A percentile compares a stretch with the other conserved stretches of the same genome.
These are phyloP conservation scores for Diorhabda carinulata DNA, from an alignment of 1,140 invertebrate genomes.

Conservation along the genomic window DNA sequence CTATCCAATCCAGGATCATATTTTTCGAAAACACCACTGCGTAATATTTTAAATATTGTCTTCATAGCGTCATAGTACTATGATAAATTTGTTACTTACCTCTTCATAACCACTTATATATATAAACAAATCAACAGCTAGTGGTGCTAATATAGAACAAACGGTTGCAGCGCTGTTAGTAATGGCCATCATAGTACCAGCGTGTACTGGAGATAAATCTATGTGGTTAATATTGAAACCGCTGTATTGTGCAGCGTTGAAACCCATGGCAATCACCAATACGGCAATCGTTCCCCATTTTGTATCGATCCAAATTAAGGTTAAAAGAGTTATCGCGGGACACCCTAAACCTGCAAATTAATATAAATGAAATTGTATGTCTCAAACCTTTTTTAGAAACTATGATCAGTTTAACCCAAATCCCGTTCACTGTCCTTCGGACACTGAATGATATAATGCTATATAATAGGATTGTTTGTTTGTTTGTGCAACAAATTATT, in stretches of 20 bases:
- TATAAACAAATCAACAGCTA: slow-evolving; percentile 26
- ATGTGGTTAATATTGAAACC: slow-evolving; percentile 65
- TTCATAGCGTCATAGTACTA: too few relatives aligned
- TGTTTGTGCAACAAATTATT: too few relatives aligned
- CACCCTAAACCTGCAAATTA: slow-evolving; percentile 51
- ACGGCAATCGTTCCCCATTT: slow-evolving; percentile 54
- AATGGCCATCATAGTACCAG: slow-evolving; percentile 67
- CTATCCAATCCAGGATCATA: too few relatives aligned
- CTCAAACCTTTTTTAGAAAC: background rate
- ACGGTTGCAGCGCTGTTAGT: slow-evolving; percentile 69
- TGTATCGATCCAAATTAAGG: slow-evolving; percentile 53
- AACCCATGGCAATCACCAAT: slow-evolving; percentile 63
- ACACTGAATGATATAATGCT: too few relatives aligned
- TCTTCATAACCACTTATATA: slow-evolving; percentile 10
- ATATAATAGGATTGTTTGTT: too few relatives aligned
- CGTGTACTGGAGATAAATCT: slow-evolving; percentile 66
- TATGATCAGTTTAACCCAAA: too few relatives aligned
- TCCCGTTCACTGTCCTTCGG: too few relatives aligned
- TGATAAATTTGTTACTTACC: background rate
- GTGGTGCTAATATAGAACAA: slow-evolving; percentile 47
- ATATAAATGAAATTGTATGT: slow-evolving; percentile 5
- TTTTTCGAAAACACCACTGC: too few relatives aligned
- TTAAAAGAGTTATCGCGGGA: slow-evolving; percentile 59
- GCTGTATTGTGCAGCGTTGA: slow-evolving; percentile 69
- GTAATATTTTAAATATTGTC: too few relatives aligned